A percentile compares a stretch with the other conserved stretches of the same genome.
phyloP scores from a whole-genome alignment of 1,140 invertebrate genomes.

The Drosophila obscura region DNA sequence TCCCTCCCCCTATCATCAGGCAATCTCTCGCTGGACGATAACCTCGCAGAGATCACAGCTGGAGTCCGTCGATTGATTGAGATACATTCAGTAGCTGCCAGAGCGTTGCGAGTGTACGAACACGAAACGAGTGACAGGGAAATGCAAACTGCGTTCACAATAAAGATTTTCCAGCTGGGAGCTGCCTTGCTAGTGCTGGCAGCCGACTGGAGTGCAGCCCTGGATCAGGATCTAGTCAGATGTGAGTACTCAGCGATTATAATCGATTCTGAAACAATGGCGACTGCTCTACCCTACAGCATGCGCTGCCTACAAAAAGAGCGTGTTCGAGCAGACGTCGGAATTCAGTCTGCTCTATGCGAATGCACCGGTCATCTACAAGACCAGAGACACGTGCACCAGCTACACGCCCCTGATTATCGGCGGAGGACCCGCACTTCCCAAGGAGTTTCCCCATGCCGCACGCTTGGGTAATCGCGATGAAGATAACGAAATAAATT shows the following conservation, averaged over 20 bases:
- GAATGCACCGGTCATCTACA: slow-evolving; percentile 21
- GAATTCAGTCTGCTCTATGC: slow-evolving; percentile 48
- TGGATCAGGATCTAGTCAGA: slow-evolving; percentile 35
- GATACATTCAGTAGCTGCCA: slow-evolving; percentile 21
- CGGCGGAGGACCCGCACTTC: slow-evolving; percentile 54
- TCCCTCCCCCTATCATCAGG: no score
- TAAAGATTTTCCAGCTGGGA: background rate
- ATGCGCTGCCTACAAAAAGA: slow-evolving; percentile 52
- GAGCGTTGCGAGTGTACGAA: slow-evolving; percentile 4
- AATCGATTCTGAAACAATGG: background rate
- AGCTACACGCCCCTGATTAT: slow-evolving; percentile 59
- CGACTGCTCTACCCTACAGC: slow-evolving; percentile 17
- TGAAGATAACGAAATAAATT: slow-evolving; percentile 39
- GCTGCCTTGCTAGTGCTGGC: background rate
- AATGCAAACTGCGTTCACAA: slow-evolving; percentile 16
- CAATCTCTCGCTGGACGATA: no score
- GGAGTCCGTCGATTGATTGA: background rate
- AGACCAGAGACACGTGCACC: slow-evolving; percentile 53
- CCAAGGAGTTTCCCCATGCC: slow-evolving; percentile 83
- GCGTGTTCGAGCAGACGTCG: slow-evolving; percentile 50
- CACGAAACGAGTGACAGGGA: background rate
- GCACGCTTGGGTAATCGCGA: slow-evolving; percentile 70
- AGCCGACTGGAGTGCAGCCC: background rate
- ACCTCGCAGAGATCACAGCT: no score
- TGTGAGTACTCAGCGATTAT: slow-evolving; percentile 14